Evolutionary conservation across 2,797 vertebrate species (phyloP).

Genomic region (Onychomys arenicola): DNA sequence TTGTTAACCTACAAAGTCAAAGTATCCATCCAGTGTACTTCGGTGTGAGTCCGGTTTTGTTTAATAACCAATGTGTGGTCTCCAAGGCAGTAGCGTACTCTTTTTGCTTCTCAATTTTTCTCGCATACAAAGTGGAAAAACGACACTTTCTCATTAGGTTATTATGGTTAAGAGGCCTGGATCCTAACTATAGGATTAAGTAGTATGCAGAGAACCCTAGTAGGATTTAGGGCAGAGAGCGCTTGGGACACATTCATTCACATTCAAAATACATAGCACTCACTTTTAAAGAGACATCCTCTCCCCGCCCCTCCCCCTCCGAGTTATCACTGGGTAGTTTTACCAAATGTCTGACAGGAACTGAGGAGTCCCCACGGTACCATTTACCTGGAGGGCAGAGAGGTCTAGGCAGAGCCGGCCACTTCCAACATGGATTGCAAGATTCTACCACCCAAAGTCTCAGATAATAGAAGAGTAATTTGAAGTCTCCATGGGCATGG

Average conservation of each 20-base stretch:
- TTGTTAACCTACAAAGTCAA: not conserved
- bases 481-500: not conserved
- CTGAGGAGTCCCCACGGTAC: not conserved
- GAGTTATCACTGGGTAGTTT: not conserved
- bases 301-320: accelerated
- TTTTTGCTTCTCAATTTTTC: not conserved
- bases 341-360: not conserved
- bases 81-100: not conserved
- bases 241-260: not conserved
- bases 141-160: not conserved
- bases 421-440: not conserved
- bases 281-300: not conserved
- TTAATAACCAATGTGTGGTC: not conserved
- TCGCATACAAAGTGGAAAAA: not conserved
- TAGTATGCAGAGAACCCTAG: not conserved
- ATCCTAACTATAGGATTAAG: not conserved
- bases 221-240: not conserved
- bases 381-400: not conserved
- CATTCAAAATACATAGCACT: not conserved
- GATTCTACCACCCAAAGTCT: not conserved
- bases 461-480: not conserved
- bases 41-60: not conserved
- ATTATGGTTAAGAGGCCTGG: not conserved
- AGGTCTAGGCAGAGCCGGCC: not conserved
- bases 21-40: not conserved